Base-by-base conservation (phyloP, 2,888 invertebrate genomes). In the Morpho achilles region DNA sequence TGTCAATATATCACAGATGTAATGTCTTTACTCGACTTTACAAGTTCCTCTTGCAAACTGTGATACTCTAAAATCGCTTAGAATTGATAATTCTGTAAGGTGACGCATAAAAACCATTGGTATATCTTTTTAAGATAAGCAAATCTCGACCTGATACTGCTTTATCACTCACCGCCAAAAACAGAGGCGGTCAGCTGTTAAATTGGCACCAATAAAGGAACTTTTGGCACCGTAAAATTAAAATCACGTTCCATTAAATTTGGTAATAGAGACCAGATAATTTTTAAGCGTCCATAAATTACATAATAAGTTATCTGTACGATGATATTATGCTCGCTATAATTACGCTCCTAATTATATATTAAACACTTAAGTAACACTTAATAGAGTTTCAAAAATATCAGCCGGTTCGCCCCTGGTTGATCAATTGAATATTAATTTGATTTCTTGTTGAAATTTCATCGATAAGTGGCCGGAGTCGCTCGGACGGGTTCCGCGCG, bases 231-330 rank as follows among this genome's bases (percentile, higher is more conserved):
- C 43, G 40, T 41, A 57, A 40, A 50, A 53, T 32, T 10, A n/a
- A 48, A 60, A 51, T 50, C 22, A 44, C 50, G 23, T 45, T 9
- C 32, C 45, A 61, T 58, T 55, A 54, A 61, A 42, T 39, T 41
- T 16, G 45, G 45, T 59, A 62, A 59, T 62, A 53, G 56, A 49
- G 45, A 48, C 10, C 45, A 54, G 44, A 60, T 52, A 3, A 53
- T 58, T 57, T 58, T 59, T 49, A 60, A 52, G 55, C 7, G 43
- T 5, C 32, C 49, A 62, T 58, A 53, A 62, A 62, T 55, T 59
- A 45, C 39, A 3, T 47, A 43, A 3, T 47, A 43, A 48, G 50
- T 45, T 54, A 61, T 58, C 49, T 55, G 55, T 58, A 49, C 32
- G 45, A 50, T 54, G 50, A 53, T 53, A 57, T 39, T 22, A 10